Conservation (phyloP, 2,113 vertebrate genomes). For the Lasiurus cinereus region DNA sequence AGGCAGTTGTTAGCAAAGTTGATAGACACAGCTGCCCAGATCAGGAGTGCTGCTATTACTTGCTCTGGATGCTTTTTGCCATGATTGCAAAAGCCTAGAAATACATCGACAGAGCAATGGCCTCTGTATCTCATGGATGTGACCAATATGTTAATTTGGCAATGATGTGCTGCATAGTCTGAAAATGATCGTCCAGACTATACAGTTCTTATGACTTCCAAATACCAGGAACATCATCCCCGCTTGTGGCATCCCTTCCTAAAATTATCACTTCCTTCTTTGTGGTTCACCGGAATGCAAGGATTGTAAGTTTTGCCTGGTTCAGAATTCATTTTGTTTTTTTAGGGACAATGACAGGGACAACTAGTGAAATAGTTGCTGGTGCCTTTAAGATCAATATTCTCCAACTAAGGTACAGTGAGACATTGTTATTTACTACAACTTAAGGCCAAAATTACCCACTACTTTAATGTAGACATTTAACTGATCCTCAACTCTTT, state of each 20-base stretch:
- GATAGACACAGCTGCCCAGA: not conserved
- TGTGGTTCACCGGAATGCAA: not conserved
- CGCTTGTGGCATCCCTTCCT: not conserved
- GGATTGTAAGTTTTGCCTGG: not conserved
- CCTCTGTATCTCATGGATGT: not conserved
- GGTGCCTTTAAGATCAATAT: not conserved
- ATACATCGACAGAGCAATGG: not conserved
- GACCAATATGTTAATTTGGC: not conserved
- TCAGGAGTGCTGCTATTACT: not conserved
- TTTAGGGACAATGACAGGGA: not conserved
- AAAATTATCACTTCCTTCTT: not conserved
- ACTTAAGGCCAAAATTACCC: not conserved
- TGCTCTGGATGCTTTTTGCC: not conserved
- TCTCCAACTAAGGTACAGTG: not conserved
- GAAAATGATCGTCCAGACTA: not conserved
- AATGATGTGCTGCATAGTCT: not conserved
- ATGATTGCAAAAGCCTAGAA: not conserved
- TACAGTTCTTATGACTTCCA: conserved; percentile 6
- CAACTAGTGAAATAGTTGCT: not conserved
- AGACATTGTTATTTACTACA: not conserved
- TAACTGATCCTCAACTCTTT: not conserved
- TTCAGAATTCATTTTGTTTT: not conserved
- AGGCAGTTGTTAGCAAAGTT: conserved; percentile 53
- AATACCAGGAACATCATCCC: not conserved
- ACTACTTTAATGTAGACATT: not conserved